Conservation (phyloP, 2,797 vertebrate genomes). For the Ctenopoma kingsleyae region DNA sequence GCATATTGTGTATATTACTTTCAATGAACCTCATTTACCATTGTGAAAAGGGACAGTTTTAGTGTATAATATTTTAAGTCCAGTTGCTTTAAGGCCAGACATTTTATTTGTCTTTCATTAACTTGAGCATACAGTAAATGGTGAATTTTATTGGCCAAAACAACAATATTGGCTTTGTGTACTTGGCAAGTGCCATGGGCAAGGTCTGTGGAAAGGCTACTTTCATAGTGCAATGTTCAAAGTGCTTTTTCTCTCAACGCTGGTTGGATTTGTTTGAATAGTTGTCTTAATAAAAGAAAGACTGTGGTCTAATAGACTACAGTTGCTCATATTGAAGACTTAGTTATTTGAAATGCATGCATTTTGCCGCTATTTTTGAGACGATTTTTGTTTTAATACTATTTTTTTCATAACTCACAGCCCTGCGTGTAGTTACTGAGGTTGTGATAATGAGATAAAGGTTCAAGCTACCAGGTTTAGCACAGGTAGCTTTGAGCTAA, state of each 20-base stretch:
- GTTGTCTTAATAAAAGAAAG: slow-evolving; percentile 35
- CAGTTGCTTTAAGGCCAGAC: slow-evolving; percentile 43
- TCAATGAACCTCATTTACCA: slow-evolving; percentile 42
- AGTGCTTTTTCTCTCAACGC: slow-evolving; percentile 20
- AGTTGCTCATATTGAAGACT: slow-evolving; percentile 13
- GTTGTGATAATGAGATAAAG: slow-evolving; percentile 6
- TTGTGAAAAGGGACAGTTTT: slow-evolving; percentile 36
- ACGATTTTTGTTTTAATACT: background rate
- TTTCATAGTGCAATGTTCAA: slow-evolving; percentile 32
- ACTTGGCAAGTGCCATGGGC: slow-evolving; percentile 40
- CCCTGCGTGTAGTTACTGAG: slow-evolving; percentile 3
- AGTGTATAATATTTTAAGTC: slow-evolving; percentile 43
- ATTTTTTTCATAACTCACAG: slow-evolving; percentile 3
- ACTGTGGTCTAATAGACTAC: slow-evolving; percentile 7
- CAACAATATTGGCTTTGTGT: slow-evolving; percentile 65
- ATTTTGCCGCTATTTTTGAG: background rate
- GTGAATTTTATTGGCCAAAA: slow-evolving; percentile 63
- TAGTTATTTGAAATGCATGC: background rate
- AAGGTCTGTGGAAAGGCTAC: slow-evolving; percentile 47
- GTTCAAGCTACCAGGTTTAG: slow-evolving; percentile 24
- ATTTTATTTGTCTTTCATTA: slow-evolving; percentile 66
- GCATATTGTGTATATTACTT: slow-evolving; percentile 37
- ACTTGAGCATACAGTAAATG: slow-evolving; percentile 43
- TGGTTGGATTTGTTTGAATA: slow-evolving; percentile 42
- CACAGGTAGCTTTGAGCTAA: slow-evolving; percentile 50